A percentile compares a stretch with the other conserved stretches of the same genome.
phyloP scores from a whole-genome alignment of 2,797 vertebrate species.

The Fistularia tabacaria region DNA sequence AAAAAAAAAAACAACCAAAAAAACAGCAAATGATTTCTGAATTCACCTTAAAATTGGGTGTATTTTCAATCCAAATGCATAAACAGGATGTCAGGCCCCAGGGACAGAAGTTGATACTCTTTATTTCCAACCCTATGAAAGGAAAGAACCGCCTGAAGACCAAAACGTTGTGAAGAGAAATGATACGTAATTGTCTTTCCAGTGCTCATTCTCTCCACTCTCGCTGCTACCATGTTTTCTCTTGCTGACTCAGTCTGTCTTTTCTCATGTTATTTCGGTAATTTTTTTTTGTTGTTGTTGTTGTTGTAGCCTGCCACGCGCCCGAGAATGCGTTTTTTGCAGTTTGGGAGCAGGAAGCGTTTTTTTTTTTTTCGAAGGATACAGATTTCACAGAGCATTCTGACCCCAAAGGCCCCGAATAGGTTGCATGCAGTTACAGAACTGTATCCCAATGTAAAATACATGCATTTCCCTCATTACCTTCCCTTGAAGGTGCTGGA shows the following conservation, averaged over 20 bases:
- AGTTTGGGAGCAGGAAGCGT: too few species aligned
- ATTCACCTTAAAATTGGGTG: too few species aligned
- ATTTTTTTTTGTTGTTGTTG: too few species aligned
- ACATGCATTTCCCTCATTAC: constrained; percentile 37
- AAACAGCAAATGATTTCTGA: too few species aligned
- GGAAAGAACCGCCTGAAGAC: constrained; percentile 13
- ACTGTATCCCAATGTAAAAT: constrained; percentile 32
- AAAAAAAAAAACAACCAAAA: too few species aligned
- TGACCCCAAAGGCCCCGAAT: too few species aligned
- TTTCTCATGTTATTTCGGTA: too few species aligned
- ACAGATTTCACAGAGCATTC: not conserved
- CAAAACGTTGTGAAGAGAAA: constrained; percentile 20
- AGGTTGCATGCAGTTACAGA: not conserved
- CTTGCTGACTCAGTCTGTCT: too few species aligned
- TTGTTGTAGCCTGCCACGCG: too few species aligned
- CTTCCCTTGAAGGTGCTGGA: constrained; percentile 48
- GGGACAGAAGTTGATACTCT: too few species aligned
- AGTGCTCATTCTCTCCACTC: not conserved
- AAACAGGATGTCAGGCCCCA: constrained; percentile 11
- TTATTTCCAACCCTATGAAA: constrained; percentile 1
- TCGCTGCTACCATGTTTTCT: not conserved
- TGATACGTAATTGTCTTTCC: constrained; percentile 7
- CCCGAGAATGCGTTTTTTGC: too few species aligned
- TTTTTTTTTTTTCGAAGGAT: not conserved
- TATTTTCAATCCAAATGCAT: too few species aligned